Base-by-base conservation (phyloP, 2,888 invertebrate genomes). In the Drosophila stalkeri region DNA sequence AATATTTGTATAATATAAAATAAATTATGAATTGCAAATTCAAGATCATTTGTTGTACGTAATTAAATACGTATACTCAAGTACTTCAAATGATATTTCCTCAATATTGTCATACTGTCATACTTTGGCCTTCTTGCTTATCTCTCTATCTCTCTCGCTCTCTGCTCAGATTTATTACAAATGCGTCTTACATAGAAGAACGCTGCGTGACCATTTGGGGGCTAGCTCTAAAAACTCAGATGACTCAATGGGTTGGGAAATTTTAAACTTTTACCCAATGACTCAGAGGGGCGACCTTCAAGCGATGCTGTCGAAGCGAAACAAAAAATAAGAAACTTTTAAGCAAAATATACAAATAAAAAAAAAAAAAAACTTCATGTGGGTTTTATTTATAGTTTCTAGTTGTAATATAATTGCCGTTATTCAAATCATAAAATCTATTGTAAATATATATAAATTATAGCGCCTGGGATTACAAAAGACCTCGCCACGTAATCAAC, bases 211-310 rank as follows among this genome's bases (percentile, higher is more conserved):
- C 66, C 31, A 62, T 65, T 71, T 65, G 35, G 64, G 77, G 76
- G 70, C 49, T 77, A 77, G 52, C 44, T 23, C 37, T 23, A 18
- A 51, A 47, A 51, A n/a, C 54, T 61, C 61, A 18, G 72, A 61
- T 76, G 72, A 77, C 57, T 77, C 61, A 67, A 72, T 60, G 12
- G 18, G 8, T 11, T 31, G 46, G 56, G 79, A 84, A 81, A 84
- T 75, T 75, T 35, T 65, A 81, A 64, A 67, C 84, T 84, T 78
- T 75, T 52, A 35, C 41, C 49, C 62, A 72, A 83, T 84, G 84
- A 81, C 72, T 81, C 81, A 81, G 63, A 54, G 11, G 23, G 9
- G 27, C 39, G 76, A 72, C 72, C 77, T 76, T 77, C 23, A 35
- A 39, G 14, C 37, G 37, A 16, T 14, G 37, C 37, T 39, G 37